Conservation (phyloP, 1,140 invertebrate genomes). For the Euschistus heros region DNA sequence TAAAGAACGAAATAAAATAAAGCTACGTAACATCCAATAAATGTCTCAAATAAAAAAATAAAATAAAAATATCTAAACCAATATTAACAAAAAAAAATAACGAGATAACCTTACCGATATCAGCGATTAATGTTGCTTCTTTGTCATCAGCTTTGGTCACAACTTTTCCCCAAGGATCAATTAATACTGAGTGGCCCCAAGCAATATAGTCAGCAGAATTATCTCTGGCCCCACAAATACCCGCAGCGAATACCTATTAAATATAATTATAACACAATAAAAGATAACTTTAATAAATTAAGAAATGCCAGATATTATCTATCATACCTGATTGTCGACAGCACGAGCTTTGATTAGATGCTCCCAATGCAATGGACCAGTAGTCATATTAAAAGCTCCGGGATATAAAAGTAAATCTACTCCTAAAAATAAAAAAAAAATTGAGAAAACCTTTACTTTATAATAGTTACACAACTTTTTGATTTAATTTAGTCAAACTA, state of each 20-base stretch:
- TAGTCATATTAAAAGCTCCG: constrained; percentile 93
- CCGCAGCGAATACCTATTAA: constrained; percentile 49
- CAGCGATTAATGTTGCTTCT: constrained; percentile 60
- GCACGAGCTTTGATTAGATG: constrained; percentile 68
- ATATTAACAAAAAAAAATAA: constrained; percentile 15
- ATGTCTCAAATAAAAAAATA: constrained; percentile 19
- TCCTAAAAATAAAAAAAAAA: constrained; percentile 39
- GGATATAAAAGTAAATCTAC: constrained; percentile 81
- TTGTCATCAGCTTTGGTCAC: constrained; percentile 53
- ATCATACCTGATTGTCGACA: constrained; percentile 63
- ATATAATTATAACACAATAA: background rate
- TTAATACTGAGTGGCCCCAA: constrained; percentile 77
- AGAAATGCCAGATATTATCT: background rate
- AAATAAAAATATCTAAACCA: background rate
- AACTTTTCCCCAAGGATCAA: constrained; percentile 81
- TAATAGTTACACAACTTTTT: too few relatives aligned
- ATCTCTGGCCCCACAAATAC: constrained; percentile 67
- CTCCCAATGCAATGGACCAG: constrained; percentile 88
- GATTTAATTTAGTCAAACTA: too few relatives aligned
- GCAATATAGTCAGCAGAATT: constrained; percentile 63
- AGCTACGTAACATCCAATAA: background rate
- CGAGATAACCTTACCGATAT: constrained; percentile 53
- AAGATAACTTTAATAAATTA: background rate
- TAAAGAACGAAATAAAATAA: constrained; percentile 5
- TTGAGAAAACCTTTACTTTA: too few relatives aligned